Evolutionary conservation across 2,113 vertebrate genomes (phyloP).

Genomic region (Coreoperca whiteheadi): DNA sequence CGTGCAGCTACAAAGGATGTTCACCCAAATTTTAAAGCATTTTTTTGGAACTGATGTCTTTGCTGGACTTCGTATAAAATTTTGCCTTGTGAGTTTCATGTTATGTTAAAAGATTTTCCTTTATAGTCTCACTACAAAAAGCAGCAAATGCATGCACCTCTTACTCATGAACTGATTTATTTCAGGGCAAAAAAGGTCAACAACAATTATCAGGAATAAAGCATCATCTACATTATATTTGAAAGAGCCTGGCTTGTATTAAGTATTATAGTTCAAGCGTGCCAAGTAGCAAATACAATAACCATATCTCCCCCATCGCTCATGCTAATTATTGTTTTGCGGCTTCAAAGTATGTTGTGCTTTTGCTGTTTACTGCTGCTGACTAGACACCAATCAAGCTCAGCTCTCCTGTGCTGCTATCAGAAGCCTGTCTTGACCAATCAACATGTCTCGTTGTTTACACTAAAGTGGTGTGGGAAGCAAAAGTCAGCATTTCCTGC

Average conservation of each 20-base stretch:
- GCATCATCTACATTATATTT: constrained; percentile 37
- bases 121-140: background rate
- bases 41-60: background rate
- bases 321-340: constrained; percentile 71
- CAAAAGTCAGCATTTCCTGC: constrained; percentile 77
- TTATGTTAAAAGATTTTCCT: background rate
- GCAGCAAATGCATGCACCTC: background rate
- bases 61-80: background rate
- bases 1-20: constrained; percentile 27
- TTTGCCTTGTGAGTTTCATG: background rate
- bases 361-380: constrained; percentile 68
- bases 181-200: constrained; percentile 18
- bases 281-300: constrained; percentile 63
- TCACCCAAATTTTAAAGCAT: background rate
- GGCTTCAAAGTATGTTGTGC: constrained; percentile 68
- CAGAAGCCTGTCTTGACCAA: constrained; percentile 73
- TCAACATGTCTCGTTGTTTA: constrained; percentile 71
- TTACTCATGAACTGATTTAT: constrained; percentile 17
- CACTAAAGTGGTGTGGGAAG: constrained; percentile 60
- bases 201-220: constrained; percentile 41
- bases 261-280: constrained; percentile 31
- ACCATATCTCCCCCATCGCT: constrained; percentile 46
- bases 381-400: constrained; percentile 69
- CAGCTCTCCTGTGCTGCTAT: constrained; percentile 57
- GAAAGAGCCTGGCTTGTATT: constrained; percentile 28